Evolutionary conservation across 2,888 invertebrate species (phyloP).

Genomic region (Gari tellinella): DNA sequence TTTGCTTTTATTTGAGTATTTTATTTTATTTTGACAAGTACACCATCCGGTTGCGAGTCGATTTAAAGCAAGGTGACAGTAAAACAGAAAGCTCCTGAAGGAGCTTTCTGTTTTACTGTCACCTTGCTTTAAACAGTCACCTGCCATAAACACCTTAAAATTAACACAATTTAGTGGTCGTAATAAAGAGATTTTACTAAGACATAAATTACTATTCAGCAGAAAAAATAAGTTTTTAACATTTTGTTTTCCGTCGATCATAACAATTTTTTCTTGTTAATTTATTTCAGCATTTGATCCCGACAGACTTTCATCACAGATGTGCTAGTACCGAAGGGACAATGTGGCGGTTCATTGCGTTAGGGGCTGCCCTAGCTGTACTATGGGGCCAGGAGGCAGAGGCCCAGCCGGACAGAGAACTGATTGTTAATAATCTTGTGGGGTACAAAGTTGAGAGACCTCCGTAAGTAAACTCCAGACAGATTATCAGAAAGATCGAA

Average conservation of each 20-base stretch:
- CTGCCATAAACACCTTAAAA: too few species aligned
- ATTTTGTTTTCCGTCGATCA: background rate
- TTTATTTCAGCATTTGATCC: background rate
- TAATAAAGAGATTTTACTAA: too few species aligned
- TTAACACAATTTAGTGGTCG: too few species aligned
- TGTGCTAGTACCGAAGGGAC: slow-evolving; percentile 1
- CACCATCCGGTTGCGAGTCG: too few species aligned
- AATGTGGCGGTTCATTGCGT: slow-evolving; percentile 47
- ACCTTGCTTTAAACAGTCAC: too few species aligned
- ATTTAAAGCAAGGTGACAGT: too few species aligned
- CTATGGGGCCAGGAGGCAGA: slow-evolving; percentile 48
- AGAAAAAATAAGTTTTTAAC: background rate
- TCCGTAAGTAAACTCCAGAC: slow-evolving; percentile 65
- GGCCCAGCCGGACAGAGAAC: slow-evolving; percentile 57
- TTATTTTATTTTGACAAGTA: too few species aligned
- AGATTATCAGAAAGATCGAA: too few species aligned
- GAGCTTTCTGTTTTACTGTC: too few species aligned
- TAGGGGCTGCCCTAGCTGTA: slow-evolving; percentile 46
- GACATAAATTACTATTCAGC: background rate
- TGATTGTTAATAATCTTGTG: slow-evolving; percentile 61
- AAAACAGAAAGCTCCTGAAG: too few species aligned
- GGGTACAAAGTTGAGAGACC: slow-evolving; percentile 73
- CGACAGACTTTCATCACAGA: background rate
- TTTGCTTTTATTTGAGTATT: too few species aligned
- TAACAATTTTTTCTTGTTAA: background rate